Evolutionary conservation across 2,888 invertebrate genomes (phyloP).

Genomic region (Neoscelio sp.): DNA sequence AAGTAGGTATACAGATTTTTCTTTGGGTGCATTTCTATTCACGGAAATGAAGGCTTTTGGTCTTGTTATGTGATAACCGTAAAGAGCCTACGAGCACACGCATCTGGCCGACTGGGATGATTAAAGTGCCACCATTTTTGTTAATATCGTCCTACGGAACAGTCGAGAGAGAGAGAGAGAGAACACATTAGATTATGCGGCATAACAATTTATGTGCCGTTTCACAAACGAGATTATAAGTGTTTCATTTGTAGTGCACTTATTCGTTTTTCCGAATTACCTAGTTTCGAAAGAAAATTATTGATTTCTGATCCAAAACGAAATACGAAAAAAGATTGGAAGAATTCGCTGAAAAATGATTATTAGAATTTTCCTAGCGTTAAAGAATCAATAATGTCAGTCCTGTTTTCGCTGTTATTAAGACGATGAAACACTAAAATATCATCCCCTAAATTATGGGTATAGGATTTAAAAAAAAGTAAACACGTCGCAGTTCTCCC

Average conservation of each 20-base stretch:
- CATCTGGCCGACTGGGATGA: slow-evolving; percentile 7
- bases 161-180: slow-evolving; percentile 22
- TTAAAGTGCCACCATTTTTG: slow-evolving; percentile 32
- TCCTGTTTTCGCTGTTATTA: too few relatives aligned
- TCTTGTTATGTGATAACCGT: slow-evolving; percentile 35
- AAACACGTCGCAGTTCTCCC: too few relatives aligned
- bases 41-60: slow-evolving; percentile 37
- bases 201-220: slow-evolving; percentile 26
- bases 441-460: too few relatives aligned
- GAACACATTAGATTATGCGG: slow-evolving; percentile 38
- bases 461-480: too few relatives aligned
- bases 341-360: too few relatives aligned
- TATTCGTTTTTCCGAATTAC: neutral
- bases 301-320: neutral
- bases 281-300: neutral
- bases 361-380: too few relatives aligned
- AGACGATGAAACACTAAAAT: too few relatives aligned
- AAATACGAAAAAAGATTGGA: too few relatives aligned
- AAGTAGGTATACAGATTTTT: slow-evolving; percentile 41
- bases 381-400: too few relatives aligned
- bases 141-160: slow-evolving; percentile 18
- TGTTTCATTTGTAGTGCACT: too few relatives aligned
- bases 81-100: slow-evolving; percentile 21
- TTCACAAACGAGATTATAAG: slow-evolving; percentile 25
- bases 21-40: slow-evolving; percentile 40